A percentile compares a stretch with the other conserved stretches of the same genome.
Conservation (phyloP, 2,113 vertebrate species). For the Quiscalus mexicanus region DNA sequence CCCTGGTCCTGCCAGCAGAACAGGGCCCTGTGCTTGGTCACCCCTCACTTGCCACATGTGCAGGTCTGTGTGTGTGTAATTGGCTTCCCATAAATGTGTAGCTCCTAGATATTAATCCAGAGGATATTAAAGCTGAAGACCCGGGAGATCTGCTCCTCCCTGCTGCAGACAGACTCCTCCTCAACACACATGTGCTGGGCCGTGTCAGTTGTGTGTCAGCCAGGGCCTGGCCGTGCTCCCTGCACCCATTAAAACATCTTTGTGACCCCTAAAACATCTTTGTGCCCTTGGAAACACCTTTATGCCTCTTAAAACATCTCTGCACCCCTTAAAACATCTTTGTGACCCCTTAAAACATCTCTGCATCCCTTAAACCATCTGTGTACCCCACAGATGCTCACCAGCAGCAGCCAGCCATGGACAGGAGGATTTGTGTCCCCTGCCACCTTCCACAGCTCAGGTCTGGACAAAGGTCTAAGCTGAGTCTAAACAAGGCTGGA, state of each 20-base stretch:
- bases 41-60: background rate
- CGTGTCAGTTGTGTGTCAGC: background rate
- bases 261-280: background rate
- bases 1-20: background rate
- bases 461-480: background rate
- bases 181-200: background rate
- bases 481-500: background rate
- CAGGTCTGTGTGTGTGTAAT: background rate
- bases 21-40: background rate
- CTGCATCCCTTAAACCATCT: background rate
- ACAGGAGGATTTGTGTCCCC: rapidly evolving
- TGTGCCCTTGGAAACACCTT: background rate
- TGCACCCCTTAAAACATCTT: background rate
- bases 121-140: background rate
- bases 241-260: background rate
- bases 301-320: background rate
- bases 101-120: background rate
- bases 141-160: background rate
- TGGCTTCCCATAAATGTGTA: background rate
- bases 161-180: background rate
- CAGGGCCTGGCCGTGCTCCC: background rate
- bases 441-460: background rate
- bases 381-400: background rate
- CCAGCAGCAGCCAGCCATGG: background rate
- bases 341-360: background rate